phyloP scores from a whole-genome alignment of 2,113 vertebrate genomes.

The Hyperoodon ampullatus region DNA sequence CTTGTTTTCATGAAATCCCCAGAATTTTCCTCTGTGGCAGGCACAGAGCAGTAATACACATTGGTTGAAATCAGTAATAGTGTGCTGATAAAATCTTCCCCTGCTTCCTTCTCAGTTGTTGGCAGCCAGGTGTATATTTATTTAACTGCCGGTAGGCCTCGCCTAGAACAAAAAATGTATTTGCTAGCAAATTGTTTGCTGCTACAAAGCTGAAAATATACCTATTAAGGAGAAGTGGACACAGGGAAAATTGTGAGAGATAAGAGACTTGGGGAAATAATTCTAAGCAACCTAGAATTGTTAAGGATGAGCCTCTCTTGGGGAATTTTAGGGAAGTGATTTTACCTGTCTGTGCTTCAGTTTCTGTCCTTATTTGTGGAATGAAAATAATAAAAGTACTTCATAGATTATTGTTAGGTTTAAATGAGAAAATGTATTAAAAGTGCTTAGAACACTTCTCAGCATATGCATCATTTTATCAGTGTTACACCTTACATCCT shows the following conservation, averaged over 20 bases:
- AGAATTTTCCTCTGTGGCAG: not conserved
- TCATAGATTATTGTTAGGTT: not conserved
- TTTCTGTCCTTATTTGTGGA: not conserved
- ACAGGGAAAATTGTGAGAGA: not conserved
- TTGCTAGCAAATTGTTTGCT: not conserved
- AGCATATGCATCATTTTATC: not conserved
- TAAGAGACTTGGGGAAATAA: not conserved
- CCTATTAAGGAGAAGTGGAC: not conserved
- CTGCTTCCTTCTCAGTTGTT: not conserved
- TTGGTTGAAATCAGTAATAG: not conserved
- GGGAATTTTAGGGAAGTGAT: not conserved
- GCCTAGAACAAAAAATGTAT: not conserved
- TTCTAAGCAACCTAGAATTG: not conserved
- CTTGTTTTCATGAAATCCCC: not conserved
- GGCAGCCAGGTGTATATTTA: not conserved
- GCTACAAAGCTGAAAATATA: not conserved
- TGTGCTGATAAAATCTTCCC: conserved; percentile 8
- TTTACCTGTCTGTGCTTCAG: not conserved
- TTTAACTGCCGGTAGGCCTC: conserved; percentile 30
- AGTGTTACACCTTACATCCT: not conserved
- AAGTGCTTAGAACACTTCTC: not conserved
- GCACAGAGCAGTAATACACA: not conserved
- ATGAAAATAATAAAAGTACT: not conserved
- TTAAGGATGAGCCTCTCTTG: not conserved
- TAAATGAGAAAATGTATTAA: not conserved